Percentiles rank a stretch among this genome's conserved stretches.
Evolutionary conservation across 2,113 vertebrate genomes (phyloP).

Genomic region (Actenoides lindsayi): DNA sequence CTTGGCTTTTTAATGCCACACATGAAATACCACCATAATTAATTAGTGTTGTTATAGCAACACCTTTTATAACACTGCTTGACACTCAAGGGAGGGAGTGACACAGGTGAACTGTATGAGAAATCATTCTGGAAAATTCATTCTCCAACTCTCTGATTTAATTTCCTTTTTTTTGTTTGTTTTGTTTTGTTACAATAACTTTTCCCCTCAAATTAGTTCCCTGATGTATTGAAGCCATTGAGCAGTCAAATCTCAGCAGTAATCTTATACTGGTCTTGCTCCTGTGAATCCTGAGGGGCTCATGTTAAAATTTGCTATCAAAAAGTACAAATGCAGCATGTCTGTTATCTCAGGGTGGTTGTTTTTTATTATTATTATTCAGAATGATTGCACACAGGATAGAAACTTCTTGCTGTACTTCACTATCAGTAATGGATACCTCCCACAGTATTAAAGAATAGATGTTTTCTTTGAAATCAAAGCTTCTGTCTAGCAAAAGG

Average conservation of each 20-base stretch:
- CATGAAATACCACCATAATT: constrained; percentile 67
- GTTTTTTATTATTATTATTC: not conserved
- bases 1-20: constrained; percentile 40
- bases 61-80: constrained; percentile 54
- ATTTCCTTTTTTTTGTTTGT: not conserved
- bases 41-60: constrained; percentile 74
- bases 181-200: not conserved
- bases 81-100: constrained; percentile 16
- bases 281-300: not conserved
- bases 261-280: constrained; percentile 15
- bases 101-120: constrained; percentile 10
- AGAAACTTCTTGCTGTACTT: not conserved
- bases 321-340: not conserved
- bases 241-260: constrained; percentile 19
- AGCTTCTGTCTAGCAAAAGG: not conserved
- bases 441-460: not conserved
- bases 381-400: not conserved
- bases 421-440: not conserved
- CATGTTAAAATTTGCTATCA: not conserved
- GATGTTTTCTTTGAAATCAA: not conserved
- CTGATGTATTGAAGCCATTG: not conserved
- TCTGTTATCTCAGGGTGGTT: not conserved
- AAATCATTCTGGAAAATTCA: constrained; percentile 37
- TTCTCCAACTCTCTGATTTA: not conserved
- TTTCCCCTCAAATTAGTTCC: not conserved